Conservation (phyloP, 2,888 invertebrate genomes). For the Tanytarsus gracilentus region DNA sequence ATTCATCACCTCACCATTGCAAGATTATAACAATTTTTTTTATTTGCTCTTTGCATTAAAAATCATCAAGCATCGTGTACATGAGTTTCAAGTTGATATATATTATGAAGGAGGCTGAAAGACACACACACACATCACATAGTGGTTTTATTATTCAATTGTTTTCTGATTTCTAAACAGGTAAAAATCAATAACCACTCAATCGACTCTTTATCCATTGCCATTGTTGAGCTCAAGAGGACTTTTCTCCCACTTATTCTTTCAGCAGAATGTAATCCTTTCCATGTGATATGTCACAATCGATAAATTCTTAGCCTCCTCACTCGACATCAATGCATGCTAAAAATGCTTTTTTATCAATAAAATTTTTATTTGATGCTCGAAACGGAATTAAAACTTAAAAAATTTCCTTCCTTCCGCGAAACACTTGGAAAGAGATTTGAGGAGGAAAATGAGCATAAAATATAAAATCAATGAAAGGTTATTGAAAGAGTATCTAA, state of each 20-base stretch:
- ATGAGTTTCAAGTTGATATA: slow-evolving; percentile 13
- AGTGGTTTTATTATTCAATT: slow-evolving; percentile 26
- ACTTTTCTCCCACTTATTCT: not conserved
- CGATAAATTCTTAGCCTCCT: too few species aligned
- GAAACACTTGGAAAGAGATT: too few species aligned
- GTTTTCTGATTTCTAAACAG: slow-evolving; percentile 15
- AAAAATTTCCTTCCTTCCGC: too few species aligned
- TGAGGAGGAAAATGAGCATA: too few species aligned
- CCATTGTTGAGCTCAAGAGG: slow-evolving; percentile 25
- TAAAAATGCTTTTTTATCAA: not conserved
- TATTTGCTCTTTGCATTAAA: slow-evolving; percentile 28
- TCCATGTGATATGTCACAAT: slow-evolving; percentile 25
- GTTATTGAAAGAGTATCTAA: not conserved
- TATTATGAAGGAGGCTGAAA: not conserved
- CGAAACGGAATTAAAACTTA: too few species aligned
- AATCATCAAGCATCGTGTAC: not conserved
- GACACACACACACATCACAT: not conserved
- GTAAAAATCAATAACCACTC: slow-evolving; percentile 27
- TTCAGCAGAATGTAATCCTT: not conserved
- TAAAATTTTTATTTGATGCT: not conserved
- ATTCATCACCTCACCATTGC: slow-evolving; percentile 19
- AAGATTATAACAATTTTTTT: slow-evolving; percentile 27
- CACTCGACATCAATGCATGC: too few species aligned
- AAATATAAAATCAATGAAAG: too few species aligned
- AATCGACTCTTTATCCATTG: slow-evolving; percentile 19